Evolutionary conservation across 1,140 invertebrate species (phyloP).

Genomic region (Plectrocnemia conspersa): DNA sequence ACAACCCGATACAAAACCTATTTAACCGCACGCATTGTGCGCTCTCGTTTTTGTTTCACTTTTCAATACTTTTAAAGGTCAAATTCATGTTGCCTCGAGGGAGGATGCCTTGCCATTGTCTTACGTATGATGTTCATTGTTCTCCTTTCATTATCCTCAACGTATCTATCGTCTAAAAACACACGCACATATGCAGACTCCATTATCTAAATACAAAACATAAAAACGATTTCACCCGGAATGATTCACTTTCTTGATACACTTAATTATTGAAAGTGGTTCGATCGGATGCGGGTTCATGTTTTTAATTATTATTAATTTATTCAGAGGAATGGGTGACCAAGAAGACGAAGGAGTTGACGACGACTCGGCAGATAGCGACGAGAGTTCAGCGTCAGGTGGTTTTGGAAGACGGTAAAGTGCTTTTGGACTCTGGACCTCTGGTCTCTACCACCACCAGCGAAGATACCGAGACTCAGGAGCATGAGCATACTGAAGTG

Average conservation of each 20-base stretch:
- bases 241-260: too few relatives aligned
- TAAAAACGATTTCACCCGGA: too few relatives aligned
- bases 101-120: constrained; percentile 26
- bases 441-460: constrained; percentile 83
- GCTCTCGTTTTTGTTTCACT: constrained; percentile 21
- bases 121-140: constrained; percentile 24
- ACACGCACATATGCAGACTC: too few relatives aligned
- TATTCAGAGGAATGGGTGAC: constrained; percentile 88
- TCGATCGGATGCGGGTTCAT: too few relatives aligned
- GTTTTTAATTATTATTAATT: too few relatives aligned
- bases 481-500: constrained; percentile 81
- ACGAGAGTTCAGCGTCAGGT: constrained; percentile 84
- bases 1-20: too few relatives aligned
- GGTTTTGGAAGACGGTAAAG: constrained; percentile 81
- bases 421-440: constrained; percentile 82
- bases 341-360: constrained; percentile 80
- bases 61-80: constrained; percentile 27
- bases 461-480: constrained; percentile 83
- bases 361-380: constrained; percentile 82
- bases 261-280: too few relatives aligned
- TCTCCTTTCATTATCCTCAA: constrained; percentile 19
- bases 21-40: constrained; percentile 19
- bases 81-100: constrained; percentile 26
- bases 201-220: too few relatives aligned
- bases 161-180: too few relatives aligned